Base-by-base conservation (phyloP, 1,140 invertebrate genomes). In the Camponotus pennsylvanicus region DNA sequence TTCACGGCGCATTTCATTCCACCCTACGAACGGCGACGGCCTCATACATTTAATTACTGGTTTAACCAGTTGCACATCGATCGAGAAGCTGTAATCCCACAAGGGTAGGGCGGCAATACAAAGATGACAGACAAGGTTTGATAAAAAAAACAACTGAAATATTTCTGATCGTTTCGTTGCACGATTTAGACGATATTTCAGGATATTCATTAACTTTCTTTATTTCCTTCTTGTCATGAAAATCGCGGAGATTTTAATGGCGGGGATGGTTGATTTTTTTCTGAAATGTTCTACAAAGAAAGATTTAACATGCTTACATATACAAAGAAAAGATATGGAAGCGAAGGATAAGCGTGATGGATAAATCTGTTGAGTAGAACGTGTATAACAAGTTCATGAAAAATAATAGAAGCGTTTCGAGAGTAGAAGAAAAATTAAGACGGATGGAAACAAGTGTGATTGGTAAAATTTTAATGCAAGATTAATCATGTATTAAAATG, bases 1-100 rank as follows among this genome's bases (percentile, higher is more conserved):
- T 85, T 69, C 82, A 57, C 34, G 42, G 45, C 75, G 73, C 27
- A 34, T 78, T 85, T 78, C 71, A 85, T 78, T 85, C 82, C 63
- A 85, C 73, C 59, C 45, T 85, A 49, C 73, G 73, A 52, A 66
- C 59, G 73, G 73, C 82, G 59, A 45, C 61, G 75, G 61, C 73
- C 45, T 85, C 82, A 27, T 85, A 76, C 11, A 77, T 85, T 57
- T 78, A 85, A 78, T 73, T 40, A 21, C 34, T 21, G 77, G 6
- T 57, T 37, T 27, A 73, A 15, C 55, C 69, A 61, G 40, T 42
- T 8, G 55, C 1, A 52, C 79, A 82, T 45, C 67, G 69, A 63
- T 61, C 40, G 55, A 67, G 32, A 71, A 32, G 37, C 49, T 73
- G 18, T 70, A 49, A 82, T 82, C 55, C 27, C 59, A 55, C 32